Base-by-base conservation (phyloP, 2,797 vertebrate genomes). In the Spinus pinus region DNA sequence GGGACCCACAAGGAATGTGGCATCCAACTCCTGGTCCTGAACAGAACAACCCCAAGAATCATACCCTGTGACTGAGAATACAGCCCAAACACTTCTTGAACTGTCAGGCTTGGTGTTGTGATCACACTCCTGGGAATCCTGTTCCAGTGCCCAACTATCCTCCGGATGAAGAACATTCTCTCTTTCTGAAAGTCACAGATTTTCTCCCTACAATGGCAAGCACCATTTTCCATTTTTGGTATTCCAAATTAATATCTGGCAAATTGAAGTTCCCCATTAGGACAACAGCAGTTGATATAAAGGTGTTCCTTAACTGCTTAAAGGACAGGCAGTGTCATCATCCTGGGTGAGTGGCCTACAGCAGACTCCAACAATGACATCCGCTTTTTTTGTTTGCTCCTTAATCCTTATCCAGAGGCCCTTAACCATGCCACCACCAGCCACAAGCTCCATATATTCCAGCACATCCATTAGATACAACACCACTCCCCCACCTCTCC, bases 1-100 rank as follows among this genome's bases (percentile, higher is more conserved):
- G 15, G 17, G n/a, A 46, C 7, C 7, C n/a, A 33, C 53, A 46
- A 53, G 17, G 24, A 69, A 46, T 1, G 2, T 2, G 1, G 28
- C 24, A 46, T 24, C 33, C 54, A 85, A 0, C 28, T 33, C 54
- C 54, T 25, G 24, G 24, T 33, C 20, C 47, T 30, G 23, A 16
- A 53, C 20, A 60, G 31, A 57, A 42, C 21, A 62, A 24, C 8
- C 8, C 15, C 37, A 58, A 37, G n/a, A 51, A 28, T n/a, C 23
- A 46, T 39, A n/a, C 8, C 4, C 28, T 60, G 28, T 51, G 13
- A 37, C 39, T 28, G 28, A 46, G 19, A 85, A 37, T 2, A 4
- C 64, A 67, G 46, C 17, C 22, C 19, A 20, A 75, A 84, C 10
- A 23, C 19, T 37, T 39, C 35, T 5, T 28, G 6, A 67, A 33